Conservation (phyloP, 2,888 invertebrate genomes). For the Pristionchus entomophagus region DNA sequence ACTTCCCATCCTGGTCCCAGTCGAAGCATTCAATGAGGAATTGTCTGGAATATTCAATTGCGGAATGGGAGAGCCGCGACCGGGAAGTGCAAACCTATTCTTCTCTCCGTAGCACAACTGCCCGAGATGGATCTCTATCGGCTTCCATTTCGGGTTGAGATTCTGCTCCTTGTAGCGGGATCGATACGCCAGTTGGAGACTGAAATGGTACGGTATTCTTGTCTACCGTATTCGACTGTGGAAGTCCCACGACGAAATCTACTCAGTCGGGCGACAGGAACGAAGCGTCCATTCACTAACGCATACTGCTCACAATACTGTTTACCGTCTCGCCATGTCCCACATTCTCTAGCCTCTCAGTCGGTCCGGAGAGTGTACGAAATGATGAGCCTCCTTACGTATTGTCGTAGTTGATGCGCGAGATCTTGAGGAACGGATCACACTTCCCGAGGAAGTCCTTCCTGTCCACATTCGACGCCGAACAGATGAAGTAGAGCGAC, state of each 20-base stretch:
- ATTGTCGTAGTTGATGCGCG: constrained; percentile 78
- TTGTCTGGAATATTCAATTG: constrained; percentile 74
- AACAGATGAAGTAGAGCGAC: constrained; percentile 63
- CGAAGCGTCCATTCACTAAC: not conserved
- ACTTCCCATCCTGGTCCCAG: constrained; percentile 79
- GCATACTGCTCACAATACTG: no score
- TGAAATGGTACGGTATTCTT: constrained; percentile 59
- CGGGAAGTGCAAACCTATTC: constrained; percentile 75
- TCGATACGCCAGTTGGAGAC: constrained; percentile 79
- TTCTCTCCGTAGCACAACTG: constrained; percentile 80
- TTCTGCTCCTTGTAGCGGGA: constrained; percentile 80
- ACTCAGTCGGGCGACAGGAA: not conserved
- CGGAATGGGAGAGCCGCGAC: not conserved
- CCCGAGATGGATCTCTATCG: constrained; percentile 78
- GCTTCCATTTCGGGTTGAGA: constrained; percentile 80
- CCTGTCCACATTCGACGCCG: constrained; percentile 77
- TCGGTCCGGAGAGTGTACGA: no score
- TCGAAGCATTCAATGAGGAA: constrained; percentile 80
- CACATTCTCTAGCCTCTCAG: no score
- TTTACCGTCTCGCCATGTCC: no score
- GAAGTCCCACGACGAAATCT: not conserved
- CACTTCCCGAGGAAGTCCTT: constrained; percentile 80
- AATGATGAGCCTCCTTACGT: no score
- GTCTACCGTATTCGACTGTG: not conserved
- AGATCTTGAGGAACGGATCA: constrained; percentile 79